These are phyloP conservation scores for Tachina lurida DNA, from an alignment of 2,888 invertebrate genomes.

Conservation along the genomic window DNA sequence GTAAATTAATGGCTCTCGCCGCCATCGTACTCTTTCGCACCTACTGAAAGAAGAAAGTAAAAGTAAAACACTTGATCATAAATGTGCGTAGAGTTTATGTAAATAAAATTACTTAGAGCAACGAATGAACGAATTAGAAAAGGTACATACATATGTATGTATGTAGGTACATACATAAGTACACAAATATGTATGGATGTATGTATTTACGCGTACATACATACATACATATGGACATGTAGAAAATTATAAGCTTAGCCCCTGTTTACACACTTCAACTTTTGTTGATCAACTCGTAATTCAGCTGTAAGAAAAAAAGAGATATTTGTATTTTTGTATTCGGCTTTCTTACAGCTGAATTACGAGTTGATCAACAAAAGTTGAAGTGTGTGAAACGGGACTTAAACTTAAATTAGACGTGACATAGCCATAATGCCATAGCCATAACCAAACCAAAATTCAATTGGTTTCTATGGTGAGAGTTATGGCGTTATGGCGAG, in stretches of 20 bases:
- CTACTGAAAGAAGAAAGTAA: constrained; percentile 53
- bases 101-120: constrained; percentile 23
- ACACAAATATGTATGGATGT: not conserved
- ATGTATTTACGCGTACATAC: not conserved
- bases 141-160: not conserved
- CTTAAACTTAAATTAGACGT: too few species aligned
- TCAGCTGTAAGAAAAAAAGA: too few species aligned
- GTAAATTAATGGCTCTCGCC: constrained; percentile 39
- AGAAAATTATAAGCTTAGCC: not conserved
- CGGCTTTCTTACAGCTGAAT: too few species aligned
- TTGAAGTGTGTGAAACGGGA: too few species aligned
- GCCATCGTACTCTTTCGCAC: constrained; percentile 53
- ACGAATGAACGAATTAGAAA: not conserved
- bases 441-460: too few species aligned
- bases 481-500: too few species aligned
- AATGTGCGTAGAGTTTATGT: constrained; percentile 47
- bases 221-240: not conserved
- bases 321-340: too few species aligned
- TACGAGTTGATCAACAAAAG: too few species aligned
- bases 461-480: too few species aligned
- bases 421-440: too few species aligned
- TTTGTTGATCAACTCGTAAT: too few species aligned
- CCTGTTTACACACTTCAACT: too few species aligned
- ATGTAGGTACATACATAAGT: not conserved
- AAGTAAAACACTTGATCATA: constrained; percentile 47